Percentiles rank a stretch among this genome's conserved stretches.
Conservation (phyloP, 2,888 invertebrate species). For the Liposcelis brunnea region DNA sequence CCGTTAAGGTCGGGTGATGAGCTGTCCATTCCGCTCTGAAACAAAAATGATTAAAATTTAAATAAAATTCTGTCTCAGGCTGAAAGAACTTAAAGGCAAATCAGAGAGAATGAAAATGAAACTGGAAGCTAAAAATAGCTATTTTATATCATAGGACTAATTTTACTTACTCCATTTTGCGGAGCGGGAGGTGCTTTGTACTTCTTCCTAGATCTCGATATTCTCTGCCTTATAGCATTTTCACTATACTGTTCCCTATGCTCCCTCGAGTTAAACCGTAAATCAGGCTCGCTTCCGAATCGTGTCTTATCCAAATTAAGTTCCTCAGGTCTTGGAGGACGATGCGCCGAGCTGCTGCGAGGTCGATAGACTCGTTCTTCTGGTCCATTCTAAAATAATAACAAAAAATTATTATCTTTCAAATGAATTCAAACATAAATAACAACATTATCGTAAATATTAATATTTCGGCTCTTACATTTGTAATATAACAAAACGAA, state of each 20-base stretch:
- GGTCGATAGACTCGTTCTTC: constrained; percentile 11
- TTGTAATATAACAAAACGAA: not conserved
- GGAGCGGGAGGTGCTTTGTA: constrained; percentile 58
- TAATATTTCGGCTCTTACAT: not conserved
- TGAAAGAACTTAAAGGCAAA: not conserved
- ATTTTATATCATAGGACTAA: too few species aligned
- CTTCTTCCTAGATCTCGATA: constrained; percentile 45
- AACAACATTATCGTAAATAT: not conserved
- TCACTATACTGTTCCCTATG: constrained; percentile 21
- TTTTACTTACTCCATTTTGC: constrained; percentile 19
- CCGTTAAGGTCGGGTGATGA: constrained; percentile 39
- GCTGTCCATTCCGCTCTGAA: constrained; percentile 30
- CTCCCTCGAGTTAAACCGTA: constrained; percentile 24
- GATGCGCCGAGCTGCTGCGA: constrained; percentile 16
- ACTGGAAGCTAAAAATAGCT: too few species aligned
- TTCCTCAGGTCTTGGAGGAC: constrained; percentile 23
- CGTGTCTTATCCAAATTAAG: constrained; percentile 31
- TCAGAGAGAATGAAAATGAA: too few species aligned
- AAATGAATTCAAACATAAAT: constrained; percentile 6
- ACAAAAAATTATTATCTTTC: constrained; percentile 9
- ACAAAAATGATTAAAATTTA: too few species aligned
- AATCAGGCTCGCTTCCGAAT: constrained; percentile 60
- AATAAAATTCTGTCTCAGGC: constrained; percentile 3
- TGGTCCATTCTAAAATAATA: too few species aligned
- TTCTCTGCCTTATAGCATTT: constrained; percentile 31